Evolutionary conservation across 2,113 vertebrate genomes (phyloP), one percentile per base, ranked within the genome.

Genomic region (Antidorcas marsupialis): DNA sequence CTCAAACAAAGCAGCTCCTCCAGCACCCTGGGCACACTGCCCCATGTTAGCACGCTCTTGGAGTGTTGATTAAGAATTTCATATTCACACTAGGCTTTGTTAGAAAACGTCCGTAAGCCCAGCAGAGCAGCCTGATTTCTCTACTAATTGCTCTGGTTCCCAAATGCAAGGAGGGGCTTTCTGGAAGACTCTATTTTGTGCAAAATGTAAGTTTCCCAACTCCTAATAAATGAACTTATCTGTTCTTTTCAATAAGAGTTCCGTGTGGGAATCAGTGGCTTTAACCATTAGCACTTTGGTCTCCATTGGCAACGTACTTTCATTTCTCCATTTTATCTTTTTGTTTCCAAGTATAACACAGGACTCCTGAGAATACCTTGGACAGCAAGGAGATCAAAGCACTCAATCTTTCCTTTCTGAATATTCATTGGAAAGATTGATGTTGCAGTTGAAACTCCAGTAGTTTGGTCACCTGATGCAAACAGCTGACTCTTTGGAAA

Each of bases 21-120:
- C 15, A 57, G 47, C 67, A 78, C 78, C 62, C 45, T 89, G 59
- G 39, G 87, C 62, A 79, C 85, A 53, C 30, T 93, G 82, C 47
- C 82, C 23, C 89, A 19, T n/a, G 64, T 64, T 96, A 89, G 85
- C 91, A 92, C 25, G 47, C 59, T 86, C 90, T 96, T 62, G 21
- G 91, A 95, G 93, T 94, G 85, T 96, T 87, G 95, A 96, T 97
- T 96, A 27, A 97, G 85, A 97, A 94, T 91, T 91, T 64, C 64
- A 76, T 45, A 81, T 83, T 89, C 57, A 94, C 25, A 83, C 62
- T 52, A 83, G 92, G 14, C 76, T 97, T 87, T 96, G 55, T 55
- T 76, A 79, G 76, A 53, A 96, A 90, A 90, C 23, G 62, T 92
- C 83, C 94, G 47, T 67, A 96, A 94, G 28, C 57, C 88, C 91